Conservation (phyloP, 2,797 vertebrate genomes). For the Urosaurus nigricauda region DNA sequence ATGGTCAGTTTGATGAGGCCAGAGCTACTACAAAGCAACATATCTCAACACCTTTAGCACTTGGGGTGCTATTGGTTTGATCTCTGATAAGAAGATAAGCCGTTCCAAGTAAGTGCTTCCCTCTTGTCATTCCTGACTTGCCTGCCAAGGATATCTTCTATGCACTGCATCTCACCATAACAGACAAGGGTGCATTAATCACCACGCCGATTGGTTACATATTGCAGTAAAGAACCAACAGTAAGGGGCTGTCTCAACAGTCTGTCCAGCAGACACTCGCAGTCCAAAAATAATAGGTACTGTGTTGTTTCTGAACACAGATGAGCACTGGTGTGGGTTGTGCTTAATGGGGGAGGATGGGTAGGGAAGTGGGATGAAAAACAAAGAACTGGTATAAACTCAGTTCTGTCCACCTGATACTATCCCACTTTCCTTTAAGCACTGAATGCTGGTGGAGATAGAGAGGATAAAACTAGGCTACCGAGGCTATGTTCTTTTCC, state of each 20-base stretch:
- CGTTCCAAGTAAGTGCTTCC: too few species aligned
- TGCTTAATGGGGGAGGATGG: neutral
- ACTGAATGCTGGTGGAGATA: neutral
- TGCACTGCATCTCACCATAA: neutral
- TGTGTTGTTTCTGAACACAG: neutral
- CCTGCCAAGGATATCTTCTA: neutral
- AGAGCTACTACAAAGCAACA: neutral
- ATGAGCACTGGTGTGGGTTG: neutral
- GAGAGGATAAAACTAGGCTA: neutral
- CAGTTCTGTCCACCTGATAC: neutral
- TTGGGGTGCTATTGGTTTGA: fast-evolving
- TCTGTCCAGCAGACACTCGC: neutral
- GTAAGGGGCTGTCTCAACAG: neutral
- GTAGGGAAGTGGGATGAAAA: neutral
- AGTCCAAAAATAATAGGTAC: neutral
- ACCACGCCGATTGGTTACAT: slow-evolving; percentile 19
- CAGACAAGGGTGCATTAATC: neutral
- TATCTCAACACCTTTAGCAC: fast-evolving
- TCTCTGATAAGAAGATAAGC: neutral
- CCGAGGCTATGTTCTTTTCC: fast-evolving
- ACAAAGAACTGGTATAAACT: neutral
- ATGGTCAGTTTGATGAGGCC: slow-evolving; percentile 6
- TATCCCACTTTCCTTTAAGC: neutral
- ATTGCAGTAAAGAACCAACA: neutral
- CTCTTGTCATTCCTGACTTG: neutral